Evolutionary conservation across 2,113 vertebrate species (phyloP), one percentile per base, ranked within the genome.

Genomic region (Myotis yumanensis): DNA sequence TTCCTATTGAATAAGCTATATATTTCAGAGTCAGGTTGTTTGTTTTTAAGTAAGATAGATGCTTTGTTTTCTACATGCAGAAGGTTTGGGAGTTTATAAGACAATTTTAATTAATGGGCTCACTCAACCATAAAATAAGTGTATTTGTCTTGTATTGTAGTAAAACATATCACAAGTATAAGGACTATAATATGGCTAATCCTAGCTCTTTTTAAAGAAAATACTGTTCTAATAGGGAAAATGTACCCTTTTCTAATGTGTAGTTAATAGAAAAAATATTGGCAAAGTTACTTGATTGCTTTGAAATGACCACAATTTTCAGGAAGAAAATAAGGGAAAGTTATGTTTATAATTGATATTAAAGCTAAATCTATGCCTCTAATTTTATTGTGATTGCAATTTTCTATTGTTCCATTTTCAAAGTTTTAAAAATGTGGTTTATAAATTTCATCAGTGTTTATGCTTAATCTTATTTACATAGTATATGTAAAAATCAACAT

Each of bases 21-120:
- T 57, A 86, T 59, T 86, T 86, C 57, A 89, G 18, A 95, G 80
- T 25, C 30, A 86, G 51, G 3, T 73, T 82, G 23, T 25, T 69
- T 69, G 28, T 40, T 80, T 93, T 32, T 59, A 59, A 94, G 16
- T 48, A 66, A 81, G 76, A 88, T 80, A 96, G 52, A 86, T 90
- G 75, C 28, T 92, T 68, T 87, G 22, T 90, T 94, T 94, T 76
- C 85, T 81, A 16, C 69, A 72, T 68, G 35, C 30, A 86, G 57
- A 20, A 84, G 32, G 80, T 69, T 73, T 66, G 66, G 32, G 28
- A 20, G 68, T 85, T 96, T 48, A 82, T 89, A 82, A 79, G 54
- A 89, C 77, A 85, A 82, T 94, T 94, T 94, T 94, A 96, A 97
- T 95, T 96, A 95, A 77, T 85, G 43, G 72, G 40, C 43, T 92